Conservation (phyloP, 2,113 vertebrate species). For the Hystrix brachyura region DNA sequence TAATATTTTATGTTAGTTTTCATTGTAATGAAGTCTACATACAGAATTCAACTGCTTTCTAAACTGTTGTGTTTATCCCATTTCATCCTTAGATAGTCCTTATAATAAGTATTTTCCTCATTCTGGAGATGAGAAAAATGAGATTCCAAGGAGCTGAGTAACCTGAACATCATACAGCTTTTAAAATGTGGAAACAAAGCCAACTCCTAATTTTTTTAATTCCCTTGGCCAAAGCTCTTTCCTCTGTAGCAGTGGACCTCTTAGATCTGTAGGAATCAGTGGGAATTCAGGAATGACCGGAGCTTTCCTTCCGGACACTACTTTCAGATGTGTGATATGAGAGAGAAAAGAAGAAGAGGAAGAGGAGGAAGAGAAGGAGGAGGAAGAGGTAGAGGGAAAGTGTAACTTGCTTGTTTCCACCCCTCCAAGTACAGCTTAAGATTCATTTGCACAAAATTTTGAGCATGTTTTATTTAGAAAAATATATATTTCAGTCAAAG, state of each 20-base stretch:
- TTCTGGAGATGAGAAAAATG: neutral
- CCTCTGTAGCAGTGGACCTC: neutral
- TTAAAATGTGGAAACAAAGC: neutral
- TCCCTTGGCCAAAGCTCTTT: neutral
- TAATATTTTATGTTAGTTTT: constrained; percentile 28
- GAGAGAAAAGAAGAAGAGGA: neutral
- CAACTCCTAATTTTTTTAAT: neutral
- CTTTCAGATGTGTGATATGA: neutral
- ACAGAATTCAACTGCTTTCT: neutral
- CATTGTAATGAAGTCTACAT: neutral
- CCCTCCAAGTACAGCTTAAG: neutral
- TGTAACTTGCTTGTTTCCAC: neutral
- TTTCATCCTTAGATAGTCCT: neutral
- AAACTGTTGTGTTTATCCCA: neutral
- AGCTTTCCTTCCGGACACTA: neutral
- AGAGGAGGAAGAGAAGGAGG: neutral
- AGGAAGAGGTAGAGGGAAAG: neutral
- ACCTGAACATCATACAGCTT: neutral
- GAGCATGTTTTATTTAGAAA: neutral
- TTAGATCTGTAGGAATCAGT: neutral
- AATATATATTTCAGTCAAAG: neutral
- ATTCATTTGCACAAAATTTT: neutral
- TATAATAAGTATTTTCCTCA: neutral
- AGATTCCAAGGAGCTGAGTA: neutral
- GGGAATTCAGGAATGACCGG: neutral